Evolutionary conservation across 2,888 invertebrate species (phyloP).

Genomic region (Neoitamus cyanurus): DNA sequence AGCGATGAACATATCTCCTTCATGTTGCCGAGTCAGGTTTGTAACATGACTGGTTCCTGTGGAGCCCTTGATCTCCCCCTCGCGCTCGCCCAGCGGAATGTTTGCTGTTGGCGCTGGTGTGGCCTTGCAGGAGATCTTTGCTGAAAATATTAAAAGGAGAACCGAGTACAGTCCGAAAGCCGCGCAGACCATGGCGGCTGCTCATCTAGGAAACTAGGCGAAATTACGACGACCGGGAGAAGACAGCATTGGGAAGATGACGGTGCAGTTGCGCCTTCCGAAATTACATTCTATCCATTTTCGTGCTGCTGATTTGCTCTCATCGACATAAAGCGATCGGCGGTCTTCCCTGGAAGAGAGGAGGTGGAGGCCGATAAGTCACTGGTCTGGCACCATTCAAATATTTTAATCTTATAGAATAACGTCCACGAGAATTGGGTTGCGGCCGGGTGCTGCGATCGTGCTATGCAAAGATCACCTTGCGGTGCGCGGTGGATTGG

Average conservation of each 20-base stretch:
- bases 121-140: slow-evolving; percentile 14
- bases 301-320: background rate
- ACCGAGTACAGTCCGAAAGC: slow-evolving; percentile 3
- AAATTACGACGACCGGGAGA: background rate
- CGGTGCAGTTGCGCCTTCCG: background rate
- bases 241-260: slow-evolving; percentile 19
- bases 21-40: slow-evolving; percentile 66
- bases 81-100: slow-evolving; percentile 23
- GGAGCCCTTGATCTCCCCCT: slow-evolving; percentile 25
- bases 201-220: background rate
- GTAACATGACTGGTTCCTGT: slow-evolving; percentile 56
- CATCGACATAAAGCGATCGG: slow-evolving; percentile 11
- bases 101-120: slow-evolving; percentile 15
- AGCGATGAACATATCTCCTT: slow-evolving; percentile 65
- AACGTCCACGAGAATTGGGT: background rate
- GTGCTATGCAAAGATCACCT: background rate
- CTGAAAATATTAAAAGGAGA: slow-evolving; percentile 1
- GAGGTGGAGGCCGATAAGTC: background rate
- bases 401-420: background rate
- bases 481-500: background rate
- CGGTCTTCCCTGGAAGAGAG: background rate
- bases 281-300: slow-evolving; percentile 39
- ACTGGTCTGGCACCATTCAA: background rate
- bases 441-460: background rate
- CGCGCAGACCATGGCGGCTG: background rate